Conservation (phyloP, 2,797 vertebrate species). For the Catamblyrhynchus diadema region DNA sequence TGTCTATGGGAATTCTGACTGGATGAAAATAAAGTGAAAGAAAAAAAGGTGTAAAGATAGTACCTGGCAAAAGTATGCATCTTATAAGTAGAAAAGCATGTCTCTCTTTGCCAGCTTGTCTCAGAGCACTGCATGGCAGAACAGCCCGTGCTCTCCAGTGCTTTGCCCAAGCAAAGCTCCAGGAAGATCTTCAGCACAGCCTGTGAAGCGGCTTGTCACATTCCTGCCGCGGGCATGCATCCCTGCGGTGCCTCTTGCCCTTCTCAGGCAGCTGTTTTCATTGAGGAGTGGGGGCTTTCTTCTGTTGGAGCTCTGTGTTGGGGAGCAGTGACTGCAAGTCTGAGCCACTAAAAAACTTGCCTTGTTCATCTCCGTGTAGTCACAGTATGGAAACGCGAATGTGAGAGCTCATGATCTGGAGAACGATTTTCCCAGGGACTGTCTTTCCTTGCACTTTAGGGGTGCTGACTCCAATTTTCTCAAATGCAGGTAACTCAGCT, state of each 20-base stretch:
- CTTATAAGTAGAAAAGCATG: background rate
- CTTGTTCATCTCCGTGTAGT: background rate
- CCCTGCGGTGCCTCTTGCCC: background rate
- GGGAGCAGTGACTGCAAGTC: background rate
- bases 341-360: background rate
- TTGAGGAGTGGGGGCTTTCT: background rate
- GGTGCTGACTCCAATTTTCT: background rate
- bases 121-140: background rate
- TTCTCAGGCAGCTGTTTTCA: background rate
- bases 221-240: rapidly evolving
- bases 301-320: background rate
- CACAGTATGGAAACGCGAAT: background rate
- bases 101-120: background rate
- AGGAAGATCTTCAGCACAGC: background rate
- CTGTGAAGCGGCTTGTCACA: background rate
- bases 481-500: background rate
- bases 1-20: background rate
- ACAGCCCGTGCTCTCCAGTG: background rate
- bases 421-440: rapidly evolving
- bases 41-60: background rate
- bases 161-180: background rate
- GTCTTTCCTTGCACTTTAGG: background rate
- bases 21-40: background rate
- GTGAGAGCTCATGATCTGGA: background rate
- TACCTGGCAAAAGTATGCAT: background rate